Evolutionary conservation across 2,797 vertebrate genomes (phyloP), one percentile per base, ranked within the genome.

Genomic region (Sebastes taczanowskii): DNA sequence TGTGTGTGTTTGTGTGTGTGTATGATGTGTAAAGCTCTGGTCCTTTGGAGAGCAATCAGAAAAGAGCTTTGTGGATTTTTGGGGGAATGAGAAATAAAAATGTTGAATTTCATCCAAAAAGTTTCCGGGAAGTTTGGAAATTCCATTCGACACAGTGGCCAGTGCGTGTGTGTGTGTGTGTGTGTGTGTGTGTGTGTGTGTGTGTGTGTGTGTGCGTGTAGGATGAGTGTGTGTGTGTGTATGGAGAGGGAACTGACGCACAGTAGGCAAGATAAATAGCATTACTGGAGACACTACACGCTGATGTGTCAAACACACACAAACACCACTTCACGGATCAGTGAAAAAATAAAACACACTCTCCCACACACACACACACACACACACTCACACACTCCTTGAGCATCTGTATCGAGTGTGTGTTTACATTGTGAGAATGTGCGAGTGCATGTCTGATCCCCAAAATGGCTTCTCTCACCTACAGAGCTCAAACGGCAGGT

Each of bases 71-170:
- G 86, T 74, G 77, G 81, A 85, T 89, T 91, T 88, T 81, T 71
- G 65, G 78, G 81, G 65, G 70, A 91, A 86, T 83, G 86, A 77
- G 91, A 93, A 90, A 91, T 85, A 90, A 81, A 86, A 94, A 91
- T 79, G 78, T 80, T 63, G 74, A 81, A 76, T 90, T 86, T 80
- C 70, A 78, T 95, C 94, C 94, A 95, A 95, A 91, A 90, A 73
- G 85, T 93, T 49, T 95, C 90, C 78, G 82, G 95, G 94, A 95
- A 94, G 87, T 87, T 88, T 91, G 90, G 92, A 95, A 95, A 95
- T 94, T 94, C 94, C 92, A 93, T 93, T 84, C 85, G 90, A 93
- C 82, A 88, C 69, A 84, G 88, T 89, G 93, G 81, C 78, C 81
- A 77, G 72, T 70, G 38, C 58, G 79, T 65, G 64, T 67, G 46